Percentiles rank a stretch among this genome's conserved stretches.
Evolutionary conservation across 2,113 vertebrate genomes (phyloP).

Genomic region (Ictidomys tridecemlineatus): DNA sequence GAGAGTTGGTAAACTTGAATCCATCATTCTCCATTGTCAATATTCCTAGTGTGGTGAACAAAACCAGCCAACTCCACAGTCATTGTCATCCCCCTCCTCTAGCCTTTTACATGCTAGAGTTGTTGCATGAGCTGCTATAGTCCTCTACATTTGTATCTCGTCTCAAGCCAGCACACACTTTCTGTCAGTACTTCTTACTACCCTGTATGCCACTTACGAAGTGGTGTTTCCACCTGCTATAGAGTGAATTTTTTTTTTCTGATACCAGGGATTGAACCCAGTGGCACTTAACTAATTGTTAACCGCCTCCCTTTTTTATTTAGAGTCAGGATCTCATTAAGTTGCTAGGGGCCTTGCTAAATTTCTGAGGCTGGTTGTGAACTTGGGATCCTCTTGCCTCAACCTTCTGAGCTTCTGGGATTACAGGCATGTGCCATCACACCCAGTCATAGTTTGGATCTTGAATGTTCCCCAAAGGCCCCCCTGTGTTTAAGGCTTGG

Average conservation of each 20-base stretch:
- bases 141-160: neutral
- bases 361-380: too few relatives aligned
- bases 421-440: too few relatives aligned
- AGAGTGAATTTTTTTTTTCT: too few relatives aligned
- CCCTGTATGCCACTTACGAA: neutral
- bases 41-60: neutral
- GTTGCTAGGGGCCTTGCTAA: too few relatives aligned
- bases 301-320: too few relatives aligned
- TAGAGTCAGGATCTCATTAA: too few relatives aligned
- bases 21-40: neutral
- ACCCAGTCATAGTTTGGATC: too few relatives aligned
- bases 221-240: neutral
- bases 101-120: rapidly evolving
- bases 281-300: too few relatives aligned
- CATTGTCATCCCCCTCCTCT: neutral
- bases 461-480: neutral
- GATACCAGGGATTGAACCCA: too few relatives aligned
- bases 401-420: too few relatives aligned
- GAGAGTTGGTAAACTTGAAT: neutral
- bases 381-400: too few relatives aligned
- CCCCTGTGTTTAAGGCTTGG: neutral
- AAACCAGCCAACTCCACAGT: neutral
- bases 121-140: neutral
- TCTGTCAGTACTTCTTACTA: neutral
- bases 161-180: neutral